Conservation (phyloP, 2,888 invertebrate genomes). For the Eupithecia tripunctaria region DNA sequence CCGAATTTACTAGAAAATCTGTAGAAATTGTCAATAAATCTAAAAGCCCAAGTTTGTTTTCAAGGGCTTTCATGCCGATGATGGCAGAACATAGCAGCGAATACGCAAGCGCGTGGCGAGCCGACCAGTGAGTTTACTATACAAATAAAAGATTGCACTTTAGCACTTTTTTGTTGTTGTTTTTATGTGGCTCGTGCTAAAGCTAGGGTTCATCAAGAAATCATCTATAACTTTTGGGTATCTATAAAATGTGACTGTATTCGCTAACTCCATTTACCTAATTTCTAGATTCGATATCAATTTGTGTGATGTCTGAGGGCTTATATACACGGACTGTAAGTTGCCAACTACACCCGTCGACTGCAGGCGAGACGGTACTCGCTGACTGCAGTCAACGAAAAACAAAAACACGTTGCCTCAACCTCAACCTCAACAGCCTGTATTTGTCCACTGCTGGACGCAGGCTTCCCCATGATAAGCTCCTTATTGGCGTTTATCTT, state of each 20-base stretch:
- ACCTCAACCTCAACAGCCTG: no score
- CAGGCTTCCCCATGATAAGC: no score
- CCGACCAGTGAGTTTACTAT: constrained; percentile 27
- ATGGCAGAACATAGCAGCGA: constrained; percentile 39
- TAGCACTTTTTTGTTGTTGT: background rate
- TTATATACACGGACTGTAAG: no score
- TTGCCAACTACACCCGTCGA: no score
- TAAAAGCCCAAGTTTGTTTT: constrained; percentile 21
- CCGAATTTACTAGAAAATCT: background rate
- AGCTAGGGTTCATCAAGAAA: background rate
- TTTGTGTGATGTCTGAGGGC: background rate
- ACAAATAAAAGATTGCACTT: constrained; percentile 5
- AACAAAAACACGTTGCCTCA: no score
- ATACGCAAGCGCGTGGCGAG: constrained; percentile 29
- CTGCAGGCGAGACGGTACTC: no score
- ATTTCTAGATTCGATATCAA: background rate
- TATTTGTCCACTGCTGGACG: no score
- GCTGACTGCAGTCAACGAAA: no score
- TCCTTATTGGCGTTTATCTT: no score
- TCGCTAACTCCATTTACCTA: background rate
- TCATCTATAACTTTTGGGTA: background rate
- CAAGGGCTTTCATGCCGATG: constrained; percentile 38
- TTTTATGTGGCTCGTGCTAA: background rate
- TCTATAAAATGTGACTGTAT: background rate
- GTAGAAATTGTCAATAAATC: background rate